Conservation (phyloP, 2,888 invertebrate genomes). For the Neocrepidodera transversa region DNA sequence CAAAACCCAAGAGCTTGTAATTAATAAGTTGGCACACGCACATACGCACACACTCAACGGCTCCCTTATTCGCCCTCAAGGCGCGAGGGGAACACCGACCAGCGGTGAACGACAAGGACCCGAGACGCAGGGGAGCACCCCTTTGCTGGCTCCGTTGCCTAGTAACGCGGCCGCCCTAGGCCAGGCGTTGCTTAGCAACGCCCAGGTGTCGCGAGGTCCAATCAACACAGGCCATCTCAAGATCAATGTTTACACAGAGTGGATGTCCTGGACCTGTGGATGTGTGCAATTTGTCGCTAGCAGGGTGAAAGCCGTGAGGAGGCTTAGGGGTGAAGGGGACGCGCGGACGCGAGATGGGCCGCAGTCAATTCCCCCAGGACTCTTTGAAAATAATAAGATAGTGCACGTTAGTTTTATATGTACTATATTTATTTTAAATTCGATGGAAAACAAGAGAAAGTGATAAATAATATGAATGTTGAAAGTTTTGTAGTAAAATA, state of each 20-base stretch:
- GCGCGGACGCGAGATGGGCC: slow-evolving; percentile 18
- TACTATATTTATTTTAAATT: too few species aligned
- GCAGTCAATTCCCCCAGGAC: slow-evolving; percentile 26
- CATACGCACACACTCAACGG: slow-evolving; percentile 16
- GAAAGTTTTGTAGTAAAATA: too few species aligned
- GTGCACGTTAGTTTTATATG: too few species aligned
- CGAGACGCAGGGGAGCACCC: slow-evolving; percentile 26
- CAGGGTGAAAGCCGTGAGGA: slow-evolving; percentile 29
- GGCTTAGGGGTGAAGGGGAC: slow-evolving; percentile 17
- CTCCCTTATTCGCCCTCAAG: slow-evolving; percentile 17
- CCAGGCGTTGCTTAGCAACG: slow-evolving; percentile 57
- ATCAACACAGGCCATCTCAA: slow-evolving; percentile 61
- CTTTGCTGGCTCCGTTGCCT: slow-evolving; percentile 42
- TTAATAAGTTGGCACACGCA: slow-evolving; percentile 31
- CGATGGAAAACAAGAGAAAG: too few species aligned
- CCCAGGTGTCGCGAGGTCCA: slow-evolving; percentile 61
- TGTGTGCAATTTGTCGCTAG: slow-evolving; percentile 42
- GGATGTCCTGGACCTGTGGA: slow-evolving; percentile 37
- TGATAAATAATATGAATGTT: too few species aligned
- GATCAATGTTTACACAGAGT: slow-evolving; percentile 59
- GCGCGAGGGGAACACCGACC: slow-evolving; percentile 11
- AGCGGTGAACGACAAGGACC: slow-evolving; percentile 1
- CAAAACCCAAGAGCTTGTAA: too few species aligned
- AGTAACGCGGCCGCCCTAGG: slow-evolving; percentile 50
- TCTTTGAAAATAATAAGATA: too few species aligned